Evolutionary conservation across 2,888 invertebrate genomes (phyloP).

Genomic region (Patella pellucida): DNA sequence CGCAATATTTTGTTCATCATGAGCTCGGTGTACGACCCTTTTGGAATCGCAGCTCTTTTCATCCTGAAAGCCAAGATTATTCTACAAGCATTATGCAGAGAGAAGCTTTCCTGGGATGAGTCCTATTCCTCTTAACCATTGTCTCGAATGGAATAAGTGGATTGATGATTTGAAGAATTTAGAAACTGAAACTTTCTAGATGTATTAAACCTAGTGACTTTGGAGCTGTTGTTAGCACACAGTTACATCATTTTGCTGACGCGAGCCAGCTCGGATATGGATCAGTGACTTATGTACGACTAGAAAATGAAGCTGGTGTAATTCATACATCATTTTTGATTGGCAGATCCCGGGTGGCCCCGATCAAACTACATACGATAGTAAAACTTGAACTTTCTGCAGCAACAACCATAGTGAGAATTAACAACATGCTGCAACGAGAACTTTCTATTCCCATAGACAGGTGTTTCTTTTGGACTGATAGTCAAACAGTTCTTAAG

Average conservation of each 20-base stretch:
- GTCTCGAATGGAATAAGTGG: not conserved
- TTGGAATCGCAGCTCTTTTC: constrained; percentile 17
- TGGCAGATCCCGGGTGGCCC: constrained; percentile 15
- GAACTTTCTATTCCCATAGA: not conserved
- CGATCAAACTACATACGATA: constrained; percentile 9
- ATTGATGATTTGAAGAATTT: constrained; percentile 8
- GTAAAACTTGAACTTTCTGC: constrained; percentile 12
- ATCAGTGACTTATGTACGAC: constrained; percentile 11
- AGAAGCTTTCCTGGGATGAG: constrained; percentile 12
- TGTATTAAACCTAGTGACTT: not conserved
- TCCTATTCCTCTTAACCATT: not conserved
- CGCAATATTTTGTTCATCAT: constrained; percentile 11
- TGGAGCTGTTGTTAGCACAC: not conserved
- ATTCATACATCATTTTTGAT: constrained; percentile 18
- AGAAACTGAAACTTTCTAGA: not conserved
- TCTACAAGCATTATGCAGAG: constrained; percentile 7
- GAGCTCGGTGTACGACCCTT: constrained; percentile 21
- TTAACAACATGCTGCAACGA: constrained; percentile 12
- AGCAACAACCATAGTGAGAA: constrained; percentile 12
- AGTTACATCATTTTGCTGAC: constrained; percentile 17
- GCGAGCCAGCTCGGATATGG: not conserved
- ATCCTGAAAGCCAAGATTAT: constrained; percentile 14
- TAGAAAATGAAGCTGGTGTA: not conserved
- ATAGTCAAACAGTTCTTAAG: constrained; percentile 15
- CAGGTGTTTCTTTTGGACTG: constrained; percentile 21